Base-by-base conservation (phyloP, 2,888 invertebrate genomes). In the Mystacides longicornis region DNA sequence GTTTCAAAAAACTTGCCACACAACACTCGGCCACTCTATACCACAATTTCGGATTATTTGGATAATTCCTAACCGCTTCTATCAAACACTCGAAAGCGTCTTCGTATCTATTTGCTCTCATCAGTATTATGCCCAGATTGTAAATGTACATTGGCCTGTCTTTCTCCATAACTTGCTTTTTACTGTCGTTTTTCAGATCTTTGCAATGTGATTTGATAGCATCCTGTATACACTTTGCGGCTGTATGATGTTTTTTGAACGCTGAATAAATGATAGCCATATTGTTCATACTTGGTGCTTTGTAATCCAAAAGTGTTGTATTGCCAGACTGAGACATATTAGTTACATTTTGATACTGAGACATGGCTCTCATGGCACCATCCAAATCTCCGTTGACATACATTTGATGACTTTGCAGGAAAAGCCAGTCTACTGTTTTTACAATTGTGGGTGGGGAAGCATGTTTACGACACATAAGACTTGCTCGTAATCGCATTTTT, bases 21-120 rank as follows among this genome's bases (percentile, higher is more conserved):
- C 93, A 93, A 67, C 95, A 93, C 71, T 97, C 97, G 0, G 96
- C 94, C 65, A 97, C 77, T 64, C 96, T 80, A 55, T 94, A 75
- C 96, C 97, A 98, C 42, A 97, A 79, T 54, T 90, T 79, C 2
- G 95, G 89, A 71, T 94, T 95, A 64, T 87, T 86, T 59, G 90
- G 91, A 66, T 89, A 91, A 56, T 88, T 83, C 61, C 92, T 84
- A 0, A 92, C 85, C 2, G 90, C 90, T 69, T 93, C 87, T 14
- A 91, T 83, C 45, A 96, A 81, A 69, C 91, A 93, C 66, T 93
- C 93, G 71, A 97, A 96, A 0, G 97, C 95, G 65, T 89, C 86
- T 58, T 81, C 78, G 1, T 91, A 83, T 64, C 89, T 84, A 54
- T 87, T 86, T 27, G 90, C 83, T 66, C 90, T 86, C 43, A 97